A percentile compares a stretch with the other conserved stretches of the same genome.
phyloP scores from a whole-genome alignment of 2,797 vertebrate genomes.

The Apogon hyalosoma region DNA sequence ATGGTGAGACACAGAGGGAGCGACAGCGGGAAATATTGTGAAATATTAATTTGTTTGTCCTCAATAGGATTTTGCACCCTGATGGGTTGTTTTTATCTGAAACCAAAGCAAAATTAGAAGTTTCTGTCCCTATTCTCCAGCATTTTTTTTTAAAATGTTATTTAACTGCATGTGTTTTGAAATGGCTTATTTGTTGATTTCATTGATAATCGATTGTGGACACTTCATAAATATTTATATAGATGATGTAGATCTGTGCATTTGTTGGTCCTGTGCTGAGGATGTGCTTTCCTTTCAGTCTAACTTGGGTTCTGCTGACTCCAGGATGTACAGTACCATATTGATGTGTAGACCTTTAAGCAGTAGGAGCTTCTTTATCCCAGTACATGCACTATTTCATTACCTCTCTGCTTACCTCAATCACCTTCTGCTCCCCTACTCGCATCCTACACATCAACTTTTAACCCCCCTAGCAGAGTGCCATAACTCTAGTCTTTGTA shows the following conservation, averaged over 20 bases:
- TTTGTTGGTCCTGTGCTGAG: constrained; percentile 28
- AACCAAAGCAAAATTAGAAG: constrained; percentile 13
- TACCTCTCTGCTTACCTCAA: constrained; percentile 42
- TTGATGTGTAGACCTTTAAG: constrained; percentile 63
- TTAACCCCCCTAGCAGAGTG: constrained; percentile 18
- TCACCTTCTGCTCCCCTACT: constrained; percentile 21
- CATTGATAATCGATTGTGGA: neutral
- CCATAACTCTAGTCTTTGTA: constrained; percentile 33
- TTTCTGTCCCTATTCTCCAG: constrained; percentile 27
- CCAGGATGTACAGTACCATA: constrained; percentile 28
- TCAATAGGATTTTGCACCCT: constrained; percentile 46
- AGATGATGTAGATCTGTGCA: neutral
- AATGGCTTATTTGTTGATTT: neutral
- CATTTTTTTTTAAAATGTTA: neutral
- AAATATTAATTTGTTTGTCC: constrained; percentile 62
- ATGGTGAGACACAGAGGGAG: constrained; percentile 11
- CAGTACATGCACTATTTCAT: constrained; percentile 45
- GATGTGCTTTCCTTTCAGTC: neutral
- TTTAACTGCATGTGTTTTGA: no score
- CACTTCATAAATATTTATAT: neutral
- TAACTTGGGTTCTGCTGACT: neutral
- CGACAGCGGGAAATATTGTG: constrained; percentile 44
- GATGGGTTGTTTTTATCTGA: constrained; percentile 46
- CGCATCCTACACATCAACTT: constrained; percentile 42
- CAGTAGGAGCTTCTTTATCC: constrained; percentile 52